phyloP scores from a whole-genome alignment of 2,888 invertebrate species.

The Dasypolia templi region DNA sequence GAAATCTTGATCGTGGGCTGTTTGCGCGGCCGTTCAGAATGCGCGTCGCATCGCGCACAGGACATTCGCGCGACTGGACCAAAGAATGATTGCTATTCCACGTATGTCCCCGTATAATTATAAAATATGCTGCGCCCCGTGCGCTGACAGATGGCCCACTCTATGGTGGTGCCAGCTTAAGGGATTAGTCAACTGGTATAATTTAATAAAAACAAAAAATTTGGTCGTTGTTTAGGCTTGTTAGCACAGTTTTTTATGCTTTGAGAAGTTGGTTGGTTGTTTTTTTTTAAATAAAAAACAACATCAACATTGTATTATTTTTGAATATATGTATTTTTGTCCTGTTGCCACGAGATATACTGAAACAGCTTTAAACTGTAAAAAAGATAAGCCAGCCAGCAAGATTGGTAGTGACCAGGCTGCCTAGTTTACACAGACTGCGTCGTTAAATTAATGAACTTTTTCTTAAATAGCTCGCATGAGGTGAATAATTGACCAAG shows the following conservation, averaged over 20 bases:
- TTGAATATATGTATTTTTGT: not conserved
- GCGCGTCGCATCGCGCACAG: slow-evolving; percentile 79
- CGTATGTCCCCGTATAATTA: slow-evolving; percentile 83
- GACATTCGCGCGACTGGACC: slow-evolving; percentile 81
- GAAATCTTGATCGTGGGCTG: slow-evolving; percentile 81
- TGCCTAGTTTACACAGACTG: not conserved
- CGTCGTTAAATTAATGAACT: not conserved
- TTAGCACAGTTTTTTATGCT: not conserved
- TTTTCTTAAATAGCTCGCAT: not conserved
- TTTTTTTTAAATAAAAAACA: not conserved
- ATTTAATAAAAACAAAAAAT: not conserved
- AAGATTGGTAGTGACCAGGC: too few species aligned
- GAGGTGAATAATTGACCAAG: not conserved
- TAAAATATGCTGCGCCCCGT: slow-evolving; percentile 82
- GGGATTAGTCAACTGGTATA: slow-evolving; percentile 44
- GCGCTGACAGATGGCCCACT: slow-evolving; percentile 83
- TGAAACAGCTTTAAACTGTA: not conserved
- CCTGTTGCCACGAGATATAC: not conserved
- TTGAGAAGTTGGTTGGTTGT: not conserved
- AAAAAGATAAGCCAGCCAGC: not conserved
- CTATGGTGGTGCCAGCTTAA: slow-evolving; percentile 64
- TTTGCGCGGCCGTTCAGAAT: slow-evolving; percentile 78
- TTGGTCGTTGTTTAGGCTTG: not conserved
- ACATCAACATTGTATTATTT: not conserved
- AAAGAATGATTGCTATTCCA: slow-evolving; percentile 81